A percentile compares a stretch with the other conserved stretches of the same genome.
phyloP scores from a whole-genome alignment of 1,140 invertebrate genomes.

The Metopolophium dirhodum region DNA sequence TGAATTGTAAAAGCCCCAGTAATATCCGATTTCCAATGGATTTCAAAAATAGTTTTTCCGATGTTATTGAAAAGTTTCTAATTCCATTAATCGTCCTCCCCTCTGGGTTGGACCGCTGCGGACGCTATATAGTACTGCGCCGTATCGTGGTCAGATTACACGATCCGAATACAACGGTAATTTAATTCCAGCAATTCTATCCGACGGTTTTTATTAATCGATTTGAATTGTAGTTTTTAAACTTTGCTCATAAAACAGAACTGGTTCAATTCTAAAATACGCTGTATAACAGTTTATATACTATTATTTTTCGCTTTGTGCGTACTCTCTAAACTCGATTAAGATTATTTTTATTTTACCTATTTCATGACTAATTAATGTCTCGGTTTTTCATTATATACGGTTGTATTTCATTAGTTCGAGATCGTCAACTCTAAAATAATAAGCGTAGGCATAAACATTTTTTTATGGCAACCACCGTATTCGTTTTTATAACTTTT shows the following conservation, averaged over 20 bases:
- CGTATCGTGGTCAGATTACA: slow-evolving; percentile 27
- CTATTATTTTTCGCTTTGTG: background rate
- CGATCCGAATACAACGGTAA: background rate
- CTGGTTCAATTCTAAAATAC: background rate
- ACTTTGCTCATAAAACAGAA: background rate
- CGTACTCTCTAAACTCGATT: background rate
- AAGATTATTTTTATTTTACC: background rate
- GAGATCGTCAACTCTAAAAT: background rate
- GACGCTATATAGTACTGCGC: background rate
- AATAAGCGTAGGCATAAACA: background rate
- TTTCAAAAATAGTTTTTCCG: slow-evolving; percentile 19
- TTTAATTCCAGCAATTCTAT: background rate
- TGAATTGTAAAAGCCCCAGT: background rate
- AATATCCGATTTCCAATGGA: slow-evolving; percentile 9
- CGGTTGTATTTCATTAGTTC: background rate
- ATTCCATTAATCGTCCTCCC: slow-evolving; percentile 34
- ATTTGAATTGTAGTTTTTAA: background rate
- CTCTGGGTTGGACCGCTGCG: background rate
- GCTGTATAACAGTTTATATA: background rate
- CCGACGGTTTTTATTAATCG: background rate
- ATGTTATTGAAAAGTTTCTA: slow-evolving; percentile 38
- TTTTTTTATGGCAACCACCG: background rate
- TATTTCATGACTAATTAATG: background rate
- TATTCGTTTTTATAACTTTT: background rate
- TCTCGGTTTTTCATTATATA: background rate